These are phyloP conservation scores for Magallana angulata DNA, from an alignment of 1,140 invertebrate species.

Conservation along the genomic window DNA sequence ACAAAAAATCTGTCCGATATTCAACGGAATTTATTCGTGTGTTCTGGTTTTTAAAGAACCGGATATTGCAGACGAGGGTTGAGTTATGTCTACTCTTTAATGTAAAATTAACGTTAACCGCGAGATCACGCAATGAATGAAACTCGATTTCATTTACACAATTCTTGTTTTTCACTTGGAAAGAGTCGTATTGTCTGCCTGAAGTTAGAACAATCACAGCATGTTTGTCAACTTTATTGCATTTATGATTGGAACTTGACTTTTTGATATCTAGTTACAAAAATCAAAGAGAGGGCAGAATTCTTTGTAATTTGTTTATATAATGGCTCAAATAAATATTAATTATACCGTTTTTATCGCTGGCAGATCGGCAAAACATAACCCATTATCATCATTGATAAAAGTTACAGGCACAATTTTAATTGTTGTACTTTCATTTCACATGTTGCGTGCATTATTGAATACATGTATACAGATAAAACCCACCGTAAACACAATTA, in stretches of 20 bases:
- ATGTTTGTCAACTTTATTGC: neutral
- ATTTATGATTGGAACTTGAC: neutral
- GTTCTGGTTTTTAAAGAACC: neutral
- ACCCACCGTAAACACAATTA: too few species aligned
- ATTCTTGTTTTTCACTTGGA: neutral
- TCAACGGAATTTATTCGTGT: conserved; percentile 6
- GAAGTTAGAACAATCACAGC: neutral
- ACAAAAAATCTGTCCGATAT: neutral
- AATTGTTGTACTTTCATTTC: too few species aligned
- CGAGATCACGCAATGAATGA: neutral
- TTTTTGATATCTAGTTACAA: neutral
- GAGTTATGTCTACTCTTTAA: conserved; percentile 22
- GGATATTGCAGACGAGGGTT: conserved; percentile 12
- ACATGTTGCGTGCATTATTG: too few species aligned
- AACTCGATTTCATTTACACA: neutral
- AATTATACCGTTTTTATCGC: neutral
- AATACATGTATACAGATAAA: too few species aligned
- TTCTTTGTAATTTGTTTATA: neutral
- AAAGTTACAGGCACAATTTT: too few species aligned
- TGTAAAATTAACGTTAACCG: conserved; percentile 21
- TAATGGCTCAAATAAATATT: neutral
- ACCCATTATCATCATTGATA: neutral
- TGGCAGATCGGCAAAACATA: neutral
- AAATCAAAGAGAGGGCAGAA: neutral
- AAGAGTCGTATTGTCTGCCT: neutral